phyloP scores from a whole-genome alignment of 1,140 invertebrate genomes.

The Atta colombica region DNA sequence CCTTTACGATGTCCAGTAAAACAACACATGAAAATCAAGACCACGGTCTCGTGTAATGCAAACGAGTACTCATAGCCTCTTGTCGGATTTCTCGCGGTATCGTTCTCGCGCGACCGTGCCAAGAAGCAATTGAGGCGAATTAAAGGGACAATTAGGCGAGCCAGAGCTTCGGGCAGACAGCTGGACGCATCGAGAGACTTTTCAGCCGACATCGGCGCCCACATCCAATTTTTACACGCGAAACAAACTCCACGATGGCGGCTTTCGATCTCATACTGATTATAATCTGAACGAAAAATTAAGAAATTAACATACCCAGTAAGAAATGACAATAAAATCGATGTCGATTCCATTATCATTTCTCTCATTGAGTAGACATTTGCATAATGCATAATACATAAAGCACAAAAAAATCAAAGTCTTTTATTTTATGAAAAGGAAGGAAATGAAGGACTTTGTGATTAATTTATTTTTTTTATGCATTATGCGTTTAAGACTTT shows the following conservation, averaged over 20 bases:
- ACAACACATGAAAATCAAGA: conserved; percentile 48
- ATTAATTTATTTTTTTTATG: too few species aligned
- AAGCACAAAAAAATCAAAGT: too few species aligned
- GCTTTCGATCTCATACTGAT: neutral
- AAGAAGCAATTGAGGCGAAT: conserved; percentile 73
- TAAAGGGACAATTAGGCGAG: conserved; percentile 72
- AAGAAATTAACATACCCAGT: too few species aligned
- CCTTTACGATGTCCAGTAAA: neutral
- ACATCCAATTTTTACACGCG: conserved; percentile 4
- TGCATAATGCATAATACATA: too few species aligned
- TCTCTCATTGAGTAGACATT: too few species aligned
- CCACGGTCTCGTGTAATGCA: conserved; percentile 27
- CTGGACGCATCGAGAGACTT: conserved; percentile 56
- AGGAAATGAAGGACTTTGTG: too few species aligned
- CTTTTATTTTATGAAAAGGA: too few species aligned
- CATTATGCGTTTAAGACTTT: too few species aligned
- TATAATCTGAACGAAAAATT: neutral
- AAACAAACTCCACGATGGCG: neutral
- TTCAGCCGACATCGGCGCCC: conserved; percentile 39
- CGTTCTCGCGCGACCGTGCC: conserved; percentile 64
- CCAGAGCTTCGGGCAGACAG: conserved; percentile 63
- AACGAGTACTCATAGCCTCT: conserved; percentile 29
- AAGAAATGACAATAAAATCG: too few species aligned
- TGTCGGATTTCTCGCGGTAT: conserved; percentile 61
- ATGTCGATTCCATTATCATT: too few species aligned